Conservation (phyloP, 2,888 invertebrate genomes). For the Bibio marci region DNA sequence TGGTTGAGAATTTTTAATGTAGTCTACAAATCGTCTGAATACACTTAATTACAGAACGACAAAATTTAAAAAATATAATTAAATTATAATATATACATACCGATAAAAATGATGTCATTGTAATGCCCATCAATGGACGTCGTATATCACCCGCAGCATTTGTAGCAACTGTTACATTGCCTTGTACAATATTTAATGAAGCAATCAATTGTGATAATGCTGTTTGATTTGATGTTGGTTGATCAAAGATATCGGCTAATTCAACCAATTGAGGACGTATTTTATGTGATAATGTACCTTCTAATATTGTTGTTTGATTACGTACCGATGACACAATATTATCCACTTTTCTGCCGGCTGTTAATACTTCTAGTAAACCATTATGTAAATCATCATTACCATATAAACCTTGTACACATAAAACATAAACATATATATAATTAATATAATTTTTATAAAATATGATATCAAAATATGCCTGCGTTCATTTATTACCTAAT, state of each 20-base stretch:
- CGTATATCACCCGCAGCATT: slow-evolving; percentile 61
- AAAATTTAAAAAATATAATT: not conserved
- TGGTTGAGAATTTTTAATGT: too few species aligned
- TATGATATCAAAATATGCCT: too few species aligned
- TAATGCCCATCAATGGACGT: slow-evolving; percentile 50
- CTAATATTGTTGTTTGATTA: slow-evolving; percentile 65
- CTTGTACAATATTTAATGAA: slow-evolving; percentile 49
- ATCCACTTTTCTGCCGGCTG: slow-evolving; percentile 67
- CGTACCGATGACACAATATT: slow-evolving; percentile 60
- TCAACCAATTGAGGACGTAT: slow-evolving; percentile 53
- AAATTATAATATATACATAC: slow-evolving; percentile 16
- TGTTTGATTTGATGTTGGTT: slow-evolving; percentile 59
- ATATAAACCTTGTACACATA: slow-evolving; percentile 47
- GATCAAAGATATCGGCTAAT: slow-evolving; percentile 59
- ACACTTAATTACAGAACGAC: not conserved
- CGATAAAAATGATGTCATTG: slow-evolving; percentile 40
- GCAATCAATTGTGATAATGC: slow-evolving; percentile 52
- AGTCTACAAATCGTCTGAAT: not conserved
- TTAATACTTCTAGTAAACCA: slow-evolving; percentile 64
- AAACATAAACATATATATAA: too few species aligned
- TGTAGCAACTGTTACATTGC: slow-evolving; percentile 58
- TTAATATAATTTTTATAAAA: too few species aligned
- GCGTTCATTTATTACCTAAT: slow-evolving; percentile 36
- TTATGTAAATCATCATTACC: slow-evolving; percentile 92
- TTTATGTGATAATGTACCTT: slow-evolving; percentile 51